Evolutionary conservation across 2,797 vertebrate genomes (phyloP).

Genomic region (Babyrousa celebensis): DNA sequence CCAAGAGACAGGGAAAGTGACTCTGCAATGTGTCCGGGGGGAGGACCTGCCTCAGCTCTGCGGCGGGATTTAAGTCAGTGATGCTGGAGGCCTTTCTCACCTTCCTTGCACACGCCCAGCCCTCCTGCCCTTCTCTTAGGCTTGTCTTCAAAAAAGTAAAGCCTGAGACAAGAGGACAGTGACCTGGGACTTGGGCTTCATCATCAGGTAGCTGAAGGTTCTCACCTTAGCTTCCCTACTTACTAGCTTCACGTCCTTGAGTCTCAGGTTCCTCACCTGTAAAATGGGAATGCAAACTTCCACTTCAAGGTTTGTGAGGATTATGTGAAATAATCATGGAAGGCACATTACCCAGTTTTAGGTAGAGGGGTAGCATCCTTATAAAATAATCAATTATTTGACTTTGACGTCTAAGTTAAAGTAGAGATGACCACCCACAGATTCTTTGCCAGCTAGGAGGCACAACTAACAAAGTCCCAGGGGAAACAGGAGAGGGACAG

Average conservation of each 20-base stretch:
- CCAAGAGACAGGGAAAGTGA: constrained; percentile 64
- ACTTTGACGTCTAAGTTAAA: neutral
- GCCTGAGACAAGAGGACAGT: neutral
- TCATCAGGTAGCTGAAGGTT: neutral
- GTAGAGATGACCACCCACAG: neutral
- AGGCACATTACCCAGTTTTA: neutral
- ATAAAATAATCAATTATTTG: neutral
- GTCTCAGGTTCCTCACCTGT: neutral
- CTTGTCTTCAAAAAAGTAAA: neutral
- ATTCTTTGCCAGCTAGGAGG: neutral
- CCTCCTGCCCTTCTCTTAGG: no score
- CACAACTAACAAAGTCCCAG: neutral
- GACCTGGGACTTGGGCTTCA: neutral
- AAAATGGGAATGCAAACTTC: constrained; percentile 19
- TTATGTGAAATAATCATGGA: neutral
- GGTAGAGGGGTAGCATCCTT: neutral
- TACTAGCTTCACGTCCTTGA: neutral
- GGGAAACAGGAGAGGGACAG: neutral
- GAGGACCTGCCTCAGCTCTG: neutral
- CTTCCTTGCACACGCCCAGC: neutral
- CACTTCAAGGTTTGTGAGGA: neutral
- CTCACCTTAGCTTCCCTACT: neutral
- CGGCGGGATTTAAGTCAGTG: neutral
- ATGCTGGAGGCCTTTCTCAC: no score
- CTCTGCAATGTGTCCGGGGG: neutral